Evolutionary conservation across 92 coral and sea anemone genomes (phyloP).

Genomic region (Galaxea fascicularis): DNA sequence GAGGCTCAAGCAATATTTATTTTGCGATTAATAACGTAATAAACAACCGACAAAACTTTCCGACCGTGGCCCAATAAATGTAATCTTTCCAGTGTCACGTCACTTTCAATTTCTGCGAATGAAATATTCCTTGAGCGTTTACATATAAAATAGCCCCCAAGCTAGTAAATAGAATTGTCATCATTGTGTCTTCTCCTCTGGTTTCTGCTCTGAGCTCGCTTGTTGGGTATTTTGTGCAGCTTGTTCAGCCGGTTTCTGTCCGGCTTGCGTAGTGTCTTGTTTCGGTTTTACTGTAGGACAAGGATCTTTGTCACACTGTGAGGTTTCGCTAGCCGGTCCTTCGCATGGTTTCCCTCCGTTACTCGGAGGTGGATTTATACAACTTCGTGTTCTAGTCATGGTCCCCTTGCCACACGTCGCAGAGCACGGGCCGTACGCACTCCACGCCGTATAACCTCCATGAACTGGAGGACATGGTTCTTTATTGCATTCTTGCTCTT

Average conservation of each 20-base stretch:
- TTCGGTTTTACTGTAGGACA: neutral
- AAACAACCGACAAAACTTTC: too few relatives aligned
- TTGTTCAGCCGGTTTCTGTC: neutral
- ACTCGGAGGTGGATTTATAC: constrained; percentile 39
- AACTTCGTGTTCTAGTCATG: constrained; percentile 21
- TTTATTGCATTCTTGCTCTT: constrained; percentile 24
- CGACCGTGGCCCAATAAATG: too few relatives aligned
- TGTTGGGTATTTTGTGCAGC: constrained; percentile 1
- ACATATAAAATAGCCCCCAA: too few relatives aligned
- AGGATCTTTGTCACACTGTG: constrained; percentile 9
- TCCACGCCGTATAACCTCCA: constrained; percentile 48
- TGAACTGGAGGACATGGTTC: constrained; percentile 8
- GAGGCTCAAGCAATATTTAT: too few relatives aligned
- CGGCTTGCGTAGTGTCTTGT: neutral
- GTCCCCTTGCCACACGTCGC: constrained; percentile 45
- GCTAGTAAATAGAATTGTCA: too few relatives aligned
- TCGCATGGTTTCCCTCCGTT: constrained; percentile 43
- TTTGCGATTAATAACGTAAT: too few relatives aligned
- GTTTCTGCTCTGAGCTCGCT: neutral
- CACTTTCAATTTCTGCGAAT: too few relatives aligned
- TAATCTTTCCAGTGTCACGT: too few relatives aligned
- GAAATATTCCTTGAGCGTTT: too few relatives aligned
- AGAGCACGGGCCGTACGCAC: constrained; percentile 24
- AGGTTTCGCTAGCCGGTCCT: constrained; percentile 23
- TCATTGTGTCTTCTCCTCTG: neutral